Base-by-base conservation (phyloP, 2,888 invertebrate species). In the Microplitis manilae region DNA sequence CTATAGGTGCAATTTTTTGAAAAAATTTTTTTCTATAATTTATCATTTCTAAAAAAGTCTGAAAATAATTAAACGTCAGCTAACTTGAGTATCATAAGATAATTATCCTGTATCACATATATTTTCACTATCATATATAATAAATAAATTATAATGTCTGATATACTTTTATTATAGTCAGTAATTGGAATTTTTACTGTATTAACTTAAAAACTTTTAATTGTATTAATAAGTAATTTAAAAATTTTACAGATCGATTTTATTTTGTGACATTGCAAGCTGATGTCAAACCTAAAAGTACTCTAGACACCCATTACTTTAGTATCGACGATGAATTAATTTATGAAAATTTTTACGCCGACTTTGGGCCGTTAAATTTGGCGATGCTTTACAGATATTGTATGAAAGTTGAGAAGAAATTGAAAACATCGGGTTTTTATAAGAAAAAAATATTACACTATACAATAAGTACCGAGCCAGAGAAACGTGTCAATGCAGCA, bases 321-420 rank as follows among this genome's bases (percentile, higher is more conserved):
- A 93, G 92, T 85, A 93, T 95, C 79, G 96, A 96, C 86, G 93
- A 95, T 83, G 95, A 96, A 86, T 91, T 96, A 81, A 90, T 94
- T 0, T 96, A 96, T 88, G 94, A 95, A 90, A 96, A 96, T 88
- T 96, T 95, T 90, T 96, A 96, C 90, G 93, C 94, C 38, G 97
- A 97, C 90, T 97, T 97, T 90, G 97, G 97, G 4, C 97, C 97
- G 0, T 90, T 97, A 82, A 97, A 97, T 91, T 91, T 97, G 83
- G 95, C 95, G 2, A 95, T 95, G 92, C 91, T 97, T 50, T 97
- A 95, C 90, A 94, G 94, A 86, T 97, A 96, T 90, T 97, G 96
- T 90, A 92, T 92, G 85, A 93, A 94, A 88, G 89, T 97, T 77
- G 94, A 94, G 86, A 94, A 94, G 79, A 96, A 95, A 90, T 88